Base-by-base conservation (phyloP, 2,113 vertebrate species). In the Papio anubis region DNA sequence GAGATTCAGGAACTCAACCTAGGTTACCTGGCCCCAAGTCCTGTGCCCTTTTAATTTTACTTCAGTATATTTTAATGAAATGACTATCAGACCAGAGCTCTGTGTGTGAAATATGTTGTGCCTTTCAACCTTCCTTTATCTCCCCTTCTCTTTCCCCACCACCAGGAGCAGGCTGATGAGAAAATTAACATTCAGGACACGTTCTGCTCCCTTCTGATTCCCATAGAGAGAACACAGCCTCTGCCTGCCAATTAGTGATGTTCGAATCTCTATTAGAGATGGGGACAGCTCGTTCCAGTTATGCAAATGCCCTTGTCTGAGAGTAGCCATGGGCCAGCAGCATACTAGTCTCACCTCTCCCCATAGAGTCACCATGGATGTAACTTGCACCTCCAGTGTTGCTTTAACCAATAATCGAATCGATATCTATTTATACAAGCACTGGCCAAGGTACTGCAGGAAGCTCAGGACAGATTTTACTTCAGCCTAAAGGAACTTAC, bases 181-280 rank as follows among this genome's bases (percentile, higher is more conserved):
- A 73, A 88, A 87, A 94, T 97, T 43, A 73, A 35, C 93, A 94
- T 96, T 96, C 96, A 30, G 82, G 72, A 90, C 94, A 96, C 32
- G 1, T 73, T 88, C 90, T 68, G 38, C 95, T 96, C 80, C 57
- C 38, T 97, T 90, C 96, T 91, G 97, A 97, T 82, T 93, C 92
- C 95, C 97, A 95, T 40, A 61, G 88, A 95, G 94, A 81, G 90
- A 97, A 94, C 95, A 92, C 94, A 96, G 96, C 92, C 94, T 96
- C 97, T 96, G 98, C 94, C 95, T 97, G 98, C 98, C 97, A 97
- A 97, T 98, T 97, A 98, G 95, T 96, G 92, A 97, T 3, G 40
- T 86, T 78, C 0, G 1, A 43, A 35, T 97, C 95, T 97, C 93
- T 95, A 93, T 98, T 98, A 96, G 91, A 84, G 76, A 89, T 35